Evolutionary conservation across 2,113 vertebrate species (phyloP), one percentile per base, ranked within the genome.

Genomic region (Columba janthina): DNA sequence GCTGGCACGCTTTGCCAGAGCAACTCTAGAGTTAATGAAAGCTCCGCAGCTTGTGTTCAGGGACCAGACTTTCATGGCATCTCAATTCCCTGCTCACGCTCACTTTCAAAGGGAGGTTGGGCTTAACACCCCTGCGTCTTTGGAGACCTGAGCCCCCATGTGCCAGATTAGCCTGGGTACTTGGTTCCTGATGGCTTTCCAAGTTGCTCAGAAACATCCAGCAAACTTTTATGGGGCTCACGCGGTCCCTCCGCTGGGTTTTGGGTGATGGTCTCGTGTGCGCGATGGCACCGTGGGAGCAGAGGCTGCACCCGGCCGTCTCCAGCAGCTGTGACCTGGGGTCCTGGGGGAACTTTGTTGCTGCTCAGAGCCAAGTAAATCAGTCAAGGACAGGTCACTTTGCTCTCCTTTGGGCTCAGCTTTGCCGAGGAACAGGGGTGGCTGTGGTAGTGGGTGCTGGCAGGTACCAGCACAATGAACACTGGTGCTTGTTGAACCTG

Each of bases 191-290:
- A 4, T 7, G 16, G 13, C 31, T 71, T 66, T 48, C 40, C 75
- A 53, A 53, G 50, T 21, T 6, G 13, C 62, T 80, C n/a, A 4
- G 67, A 34, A 73, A 12, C 46, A 38, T 36, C 36, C 40, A 57
- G 21, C 0, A 0, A 56, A 28, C 12, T 57, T 56, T 51, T 15
- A 12, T 2, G 1, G 0, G 57, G 36, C 11, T 78, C 1, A 10
- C 15, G 1, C 4, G 31, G 32, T 60, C 42, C 36, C 22, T 65
- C 57, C 38, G 18, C 4, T 10, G 36, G 19, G 18, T 32, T 71
- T 22, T 29, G 21, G 36, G 53, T 54, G 57, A 7, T 32, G 48
- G 20, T 88, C 34, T 26, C 9, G 4, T 8, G 46, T 7, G 4
- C 10, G 6, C 0, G 1, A 24, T 17, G 34, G 62, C 28, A 14